phyloP scores from a whole-genome alignment of 2,113 vertebrate genomes.

The Chauna torquata region DNA sequence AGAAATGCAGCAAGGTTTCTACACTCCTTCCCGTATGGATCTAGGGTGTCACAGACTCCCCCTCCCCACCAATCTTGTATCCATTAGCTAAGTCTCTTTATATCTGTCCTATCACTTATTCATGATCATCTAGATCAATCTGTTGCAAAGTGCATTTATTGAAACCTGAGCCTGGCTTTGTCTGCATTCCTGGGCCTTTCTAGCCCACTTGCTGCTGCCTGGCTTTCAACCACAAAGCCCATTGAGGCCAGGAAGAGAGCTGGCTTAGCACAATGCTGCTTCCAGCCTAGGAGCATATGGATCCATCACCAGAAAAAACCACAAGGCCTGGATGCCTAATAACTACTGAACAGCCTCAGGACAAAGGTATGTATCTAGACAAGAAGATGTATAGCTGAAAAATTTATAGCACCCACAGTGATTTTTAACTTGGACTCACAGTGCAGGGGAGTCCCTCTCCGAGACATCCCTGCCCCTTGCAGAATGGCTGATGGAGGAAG shows the following conservation, averaged over 20 bases:
- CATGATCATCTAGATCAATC: slow-evolving; percentile 68
- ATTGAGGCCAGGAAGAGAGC: background rate
- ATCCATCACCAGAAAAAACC: background rate
- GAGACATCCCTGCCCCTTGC: background rate
- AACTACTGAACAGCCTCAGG: background rate
- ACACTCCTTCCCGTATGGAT: background rate
- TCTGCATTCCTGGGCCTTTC: background rate
- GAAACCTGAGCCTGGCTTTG: slow-evolving; percentile 60
- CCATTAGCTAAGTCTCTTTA: slow-evolving; percentile 68
- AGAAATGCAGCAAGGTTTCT: slow-evolving; percentile 11
- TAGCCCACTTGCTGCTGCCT: background rate
- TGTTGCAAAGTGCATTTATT: slow-evolving; percentile 66
- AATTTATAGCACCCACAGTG: background rate
- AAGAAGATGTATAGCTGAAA: background rate
- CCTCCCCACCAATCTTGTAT: background rate
- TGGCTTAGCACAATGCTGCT: background rate
- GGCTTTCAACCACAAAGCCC: slow-evolving; percentile 16
- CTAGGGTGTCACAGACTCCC: background rate
- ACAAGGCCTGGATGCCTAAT: background rate
- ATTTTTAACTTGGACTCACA: background rate
- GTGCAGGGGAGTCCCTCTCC: background rate
- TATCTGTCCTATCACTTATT: slow-evolving; percentile 69
- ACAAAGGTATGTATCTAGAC: background rate
- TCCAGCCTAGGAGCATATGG: background rate
- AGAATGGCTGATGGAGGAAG: background rate